Evolutionary conservation across 35 echinoderm and acorn worm genomes (phyloP).

Genomic region (Lytechinus variegatus): DNA sequence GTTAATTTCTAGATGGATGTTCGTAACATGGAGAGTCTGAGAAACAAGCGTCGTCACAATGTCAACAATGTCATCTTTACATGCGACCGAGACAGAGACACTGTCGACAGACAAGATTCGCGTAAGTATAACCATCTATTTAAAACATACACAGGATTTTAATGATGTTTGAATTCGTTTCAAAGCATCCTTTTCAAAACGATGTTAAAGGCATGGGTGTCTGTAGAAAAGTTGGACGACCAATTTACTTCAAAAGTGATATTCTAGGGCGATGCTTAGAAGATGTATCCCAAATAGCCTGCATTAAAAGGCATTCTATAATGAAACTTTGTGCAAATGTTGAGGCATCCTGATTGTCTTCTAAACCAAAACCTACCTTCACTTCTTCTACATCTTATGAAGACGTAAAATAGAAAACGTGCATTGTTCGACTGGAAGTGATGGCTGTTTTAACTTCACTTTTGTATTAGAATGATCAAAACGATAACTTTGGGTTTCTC

Average conservation of each 20-base stretch:
- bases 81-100: conserved; percentile 80
- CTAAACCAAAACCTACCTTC: neutral
- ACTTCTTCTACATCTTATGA: neutral
- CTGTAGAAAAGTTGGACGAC: too few relatives aligned
- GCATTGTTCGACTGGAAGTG: neutral
- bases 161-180: neutral
- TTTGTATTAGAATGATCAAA: neutral
- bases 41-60: conserved; percentile 80
- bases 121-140: conserved; percentile 61
- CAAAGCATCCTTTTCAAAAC: neutral
- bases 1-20: conserved; percentile 21
- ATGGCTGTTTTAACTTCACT: neutral
- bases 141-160: neutral
- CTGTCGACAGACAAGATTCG: conserved; percentile 82
- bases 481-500: neutral
- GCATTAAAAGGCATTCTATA: too few relatives aligned
- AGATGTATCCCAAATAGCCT: too few relatives aligned
- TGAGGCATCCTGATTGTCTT: neutral
- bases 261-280: too few relatives aligned
- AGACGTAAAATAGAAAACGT: neutral
- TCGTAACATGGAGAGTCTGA: conserved; percentile 59
- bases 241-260: too few relatives aligned
- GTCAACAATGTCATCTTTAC: conserved; percentile 86
- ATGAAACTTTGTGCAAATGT: neutral
- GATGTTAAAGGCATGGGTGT: too few relatives aligned